Conservation (phyloP, 2,888 invertebrate genomes). For the Danaus chrysippus region DNA sequence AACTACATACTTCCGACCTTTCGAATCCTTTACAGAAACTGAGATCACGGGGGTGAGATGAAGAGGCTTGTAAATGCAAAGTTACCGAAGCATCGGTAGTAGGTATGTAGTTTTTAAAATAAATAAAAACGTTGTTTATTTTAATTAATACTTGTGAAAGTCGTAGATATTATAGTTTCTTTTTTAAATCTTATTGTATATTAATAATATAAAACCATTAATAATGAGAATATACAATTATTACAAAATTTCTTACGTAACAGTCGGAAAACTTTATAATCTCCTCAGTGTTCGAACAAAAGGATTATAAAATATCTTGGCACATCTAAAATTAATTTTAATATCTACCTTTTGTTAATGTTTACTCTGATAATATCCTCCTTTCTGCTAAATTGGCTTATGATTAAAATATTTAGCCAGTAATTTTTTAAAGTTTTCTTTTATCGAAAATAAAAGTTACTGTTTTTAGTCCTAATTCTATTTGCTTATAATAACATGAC, state of each 20-base stretch:
- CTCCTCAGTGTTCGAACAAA: neutral
- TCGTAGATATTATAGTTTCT: neutral
- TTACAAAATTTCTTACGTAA: conserved; percentile 4
- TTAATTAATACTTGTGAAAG: too few relatives aligned
- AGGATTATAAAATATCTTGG: conserved; percentile 6
- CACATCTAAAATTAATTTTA: conserved; percentile 5
- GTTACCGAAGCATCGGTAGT: too few relatives aligned
- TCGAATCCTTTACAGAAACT: too few relatives aligned
- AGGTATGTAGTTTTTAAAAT: too few relatives aligned
- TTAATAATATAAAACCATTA: neutral
- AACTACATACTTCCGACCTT: too few relatives aligned
- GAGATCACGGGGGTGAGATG: too few relatives aligned
- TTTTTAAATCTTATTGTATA: neutral
- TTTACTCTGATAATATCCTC: neutral
- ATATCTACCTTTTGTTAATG: conserved; percentile 6
- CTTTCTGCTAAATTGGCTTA: neutral
- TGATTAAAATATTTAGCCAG: neutral
- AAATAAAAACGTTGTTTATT: too few relatives aligned
- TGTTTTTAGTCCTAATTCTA: too few relatives aligned
- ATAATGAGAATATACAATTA: neutral
- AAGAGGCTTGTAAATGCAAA: too few relatives aligned
- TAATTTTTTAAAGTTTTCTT: neutral
- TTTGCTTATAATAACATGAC: too few relatives aligned
- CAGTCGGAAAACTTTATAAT: conserved; percentile 5
- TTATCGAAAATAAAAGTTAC: too few relatives aligned